These are phyloP conservation scores for Sinhomidia bicolor DNA, from an alignment of 2,888 invertebrate species.

Conservation along the genomic window DNA sequence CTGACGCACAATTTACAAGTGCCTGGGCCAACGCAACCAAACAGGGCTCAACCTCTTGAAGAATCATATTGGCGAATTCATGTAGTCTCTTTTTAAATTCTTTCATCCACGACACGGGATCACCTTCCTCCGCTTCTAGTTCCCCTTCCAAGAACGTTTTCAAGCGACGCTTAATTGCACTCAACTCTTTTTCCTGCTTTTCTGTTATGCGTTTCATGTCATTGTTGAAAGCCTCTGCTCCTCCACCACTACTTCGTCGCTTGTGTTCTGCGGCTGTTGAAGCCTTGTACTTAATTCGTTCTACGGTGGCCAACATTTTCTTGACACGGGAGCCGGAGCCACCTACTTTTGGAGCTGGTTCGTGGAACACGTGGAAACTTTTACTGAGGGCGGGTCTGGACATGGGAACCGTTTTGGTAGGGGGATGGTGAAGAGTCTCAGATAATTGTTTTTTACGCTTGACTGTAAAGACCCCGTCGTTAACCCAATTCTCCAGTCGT, in stretches of 20 bases:
- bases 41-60: conserved; percentile 49
- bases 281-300: conserved; percentile 11
- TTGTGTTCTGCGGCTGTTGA: background rate
- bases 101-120: conserved; percentile 14
- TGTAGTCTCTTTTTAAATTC: background rate
- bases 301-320: conserved; percentile 60
- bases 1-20: conserved; percentile 59
- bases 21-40: conserved; percentile 69
- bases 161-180: conserved; percentile 47
- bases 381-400: conserved; percentile 20
- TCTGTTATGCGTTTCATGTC: conserved; percentile 52
- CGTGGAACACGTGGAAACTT: conserved; percentile 54
- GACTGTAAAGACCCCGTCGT: conserved; percentile 15
- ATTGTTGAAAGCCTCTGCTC: background rate
- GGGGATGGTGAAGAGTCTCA: background rate
- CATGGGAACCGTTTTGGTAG: conserved; percentile 42
- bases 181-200: conserved; percentile 53
- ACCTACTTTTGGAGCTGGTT: conserved; percentile 54
- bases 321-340: background rate
- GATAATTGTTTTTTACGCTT: conserved; percentile 45
- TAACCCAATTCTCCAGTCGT: conserved; percentile 57
- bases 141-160: conserved; percentile 48
- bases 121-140: conserved; percentile 10
- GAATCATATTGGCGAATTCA: conserved; percentile 59
- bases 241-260: conserved; percentile 33